These are phyloP conservation scores for Leptinotarsa peninsularis DNA, from an alignment of 2,888 invertebrate genomes.

Conservation along the genomic window DNA sequence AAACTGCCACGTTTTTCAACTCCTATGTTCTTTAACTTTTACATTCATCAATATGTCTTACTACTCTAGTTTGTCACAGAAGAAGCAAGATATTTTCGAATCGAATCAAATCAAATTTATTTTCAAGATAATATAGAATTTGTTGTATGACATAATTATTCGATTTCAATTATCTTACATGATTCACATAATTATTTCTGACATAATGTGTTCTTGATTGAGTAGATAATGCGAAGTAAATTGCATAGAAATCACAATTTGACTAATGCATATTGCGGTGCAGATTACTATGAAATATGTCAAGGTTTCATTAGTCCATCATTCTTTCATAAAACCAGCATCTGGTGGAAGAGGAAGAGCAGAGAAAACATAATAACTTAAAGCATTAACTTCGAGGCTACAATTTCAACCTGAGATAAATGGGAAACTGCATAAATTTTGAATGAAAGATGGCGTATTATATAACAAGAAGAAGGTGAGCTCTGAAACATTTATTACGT, in stretches of 20 bases:
- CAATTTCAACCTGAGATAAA: slow-evolving; percentile 5
- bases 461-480: slow-evolving; percentile 11
- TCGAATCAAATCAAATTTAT: no score
- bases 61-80: no score
- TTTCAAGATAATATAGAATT: no score
- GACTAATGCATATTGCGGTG: slow-evolving; percentile 15
- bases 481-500: slow-evolving; percentile 3
- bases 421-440: slow-evolving; percentile 26
- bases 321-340: slow-evolving; percentile 20
- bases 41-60: no score
- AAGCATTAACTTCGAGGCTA: slow-evolving; percentile 22
- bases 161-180: no score
- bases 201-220: no score
- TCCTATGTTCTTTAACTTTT: no score
- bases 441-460: slow-evolving; percentile 20
- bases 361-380: slow-evolving; percentile 18
- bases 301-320: slow-evolving; percentile 22
- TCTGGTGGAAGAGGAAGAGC: background rate
- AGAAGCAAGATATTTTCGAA: no score
- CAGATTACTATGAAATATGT: slow-evolving; percentile 19
- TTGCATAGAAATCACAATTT: background rate
- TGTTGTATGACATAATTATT: no score
- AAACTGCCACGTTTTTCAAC: no score
- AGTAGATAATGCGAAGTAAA: no score
- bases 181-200: no score